phyloP scores from a whole-genome alignment of 2,113 vertebrate genomes.

The Perognathus longimembris region DNA sequence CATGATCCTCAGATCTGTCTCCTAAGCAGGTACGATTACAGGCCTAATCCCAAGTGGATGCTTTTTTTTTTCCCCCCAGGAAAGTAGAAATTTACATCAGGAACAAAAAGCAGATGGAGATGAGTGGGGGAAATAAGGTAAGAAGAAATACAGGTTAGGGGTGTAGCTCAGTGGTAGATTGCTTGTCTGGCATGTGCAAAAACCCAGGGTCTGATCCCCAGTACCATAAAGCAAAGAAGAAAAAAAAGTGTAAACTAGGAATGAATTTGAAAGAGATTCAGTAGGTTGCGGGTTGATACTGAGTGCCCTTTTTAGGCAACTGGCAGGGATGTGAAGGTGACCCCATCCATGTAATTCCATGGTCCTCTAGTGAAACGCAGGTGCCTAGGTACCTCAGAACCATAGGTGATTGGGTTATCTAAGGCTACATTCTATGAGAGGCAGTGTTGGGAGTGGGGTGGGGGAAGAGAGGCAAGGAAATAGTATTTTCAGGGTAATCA shows the following conservation, averaged over 20 bases:
- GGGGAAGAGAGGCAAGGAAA: background rate
- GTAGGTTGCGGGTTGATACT: background rate
- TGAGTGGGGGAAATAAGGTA: no score
- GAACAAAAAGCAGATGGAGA: no score
- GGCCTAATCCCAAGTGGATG: no score
- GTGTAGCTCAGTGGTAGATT: no score
- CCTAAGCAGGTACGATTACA: no score
- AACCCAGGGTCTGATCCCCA: no score
- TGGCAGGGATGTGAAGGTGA: background rate
- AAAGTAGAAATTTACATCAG: no score
- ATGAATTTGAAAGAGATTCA: background rate
- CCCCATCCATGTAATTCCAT: no score
- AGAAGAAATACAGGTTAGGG: no score
- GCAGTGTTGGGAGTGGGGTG: background rate
- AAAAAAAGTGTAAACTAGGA: background rate
- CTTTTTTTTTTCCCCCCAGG: no score
- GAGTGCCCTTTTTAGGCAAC: background rate
- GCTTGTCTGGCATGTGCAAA: no score
- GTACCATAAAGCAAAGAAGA: background rate
- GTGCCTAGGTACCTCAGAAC: background rate
- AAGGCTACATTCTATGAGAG: background rate
- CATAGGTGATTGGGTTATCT: background rate
- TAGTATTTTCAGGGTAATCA: background rate
- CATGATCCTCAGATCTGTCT: no score
- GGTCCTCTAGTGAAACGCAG: background rate